Conservation (phyloP, 2,113 vertebrate genomes). For the Gobius niger region DNA sequence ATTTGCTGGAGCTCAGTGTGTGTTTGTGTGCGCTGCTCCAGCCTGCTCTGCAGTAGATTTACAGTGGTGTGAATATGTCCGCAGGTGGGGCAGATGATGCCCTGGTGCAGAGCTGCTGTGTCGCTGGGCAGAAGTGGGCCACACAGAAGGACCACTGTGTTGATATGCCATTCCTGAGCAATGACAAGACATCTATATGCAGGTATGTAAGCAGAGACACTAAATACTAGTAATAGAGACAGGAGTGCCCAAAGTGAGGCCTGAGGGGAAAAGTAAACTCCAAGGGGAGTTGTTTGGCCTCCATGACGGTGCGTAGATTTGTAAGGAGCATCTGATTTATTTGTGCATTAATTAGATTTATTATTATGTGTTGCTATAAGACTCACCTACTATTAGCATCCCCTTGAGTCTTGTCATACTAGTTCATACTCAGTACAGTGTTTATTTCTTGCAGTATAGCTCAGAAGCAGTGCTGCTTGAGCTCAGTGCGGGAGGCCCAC, state of each 20-base stretch:
- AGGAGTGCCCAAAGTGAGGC: no score
- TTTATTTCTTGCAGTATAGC: constrained; percentile 77
- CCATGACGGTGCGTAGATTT: no score
- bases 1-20: constrained; percentile 43
- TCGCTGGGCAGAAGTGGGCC: constrained; percentile 87
- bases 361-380: no score
- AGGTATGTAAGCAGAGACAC: constrained; percentile 73
- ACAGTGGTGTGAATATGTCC: constrained; percentile 30
- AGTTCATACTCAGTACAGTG: background rate
- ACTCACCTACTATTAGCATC: no score
- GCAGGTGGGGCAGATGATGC: constrained; percentile 50
- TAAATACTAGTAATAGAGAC: no score
- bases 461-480: constrained; percentile 87
- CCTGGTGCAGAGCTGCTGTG: constrained; percentile 86
- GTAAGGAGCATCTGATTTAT: no score
- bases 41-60: constrained; percentile 23
- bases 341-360: no score
- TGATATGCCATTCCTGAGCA: constrained; percentile 72
- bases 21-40: constrained; percentile 26
- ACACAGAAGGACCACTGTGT: constrained; percentile 80
- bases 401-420: background rate
- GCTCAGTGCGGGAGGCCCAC: constrained; percentile 82
- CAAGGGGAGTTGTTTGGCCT: no score
- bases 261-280: no score
- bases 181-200: constrained; percentile 77